phyloP scores from a whole-genome alignment of 2,113 vertebrate species.

The Sylvietta virens region DNA sequence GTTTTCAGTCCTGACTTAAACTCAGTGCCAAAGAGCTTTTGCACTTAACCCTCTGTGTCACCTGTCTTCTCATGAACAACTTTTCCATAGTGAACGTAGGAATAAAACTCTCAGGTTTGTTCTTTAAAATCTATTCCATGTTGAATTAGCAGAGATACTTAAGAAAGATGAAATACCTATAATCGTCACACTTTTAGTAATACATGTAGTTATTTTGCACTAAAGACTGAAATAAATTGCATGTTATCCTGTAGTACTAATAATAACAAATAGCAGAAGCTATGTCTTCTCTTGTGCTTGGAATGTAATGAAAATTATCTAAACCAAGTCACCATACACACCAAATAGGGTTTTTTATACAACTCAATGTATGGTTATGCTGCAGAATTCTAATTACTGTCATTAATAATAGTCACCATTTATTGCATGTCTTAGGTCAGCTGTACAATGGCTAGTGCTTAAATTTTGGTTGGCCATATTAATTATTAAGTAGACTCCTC shows the following conservation, averaged over 20 bases:
- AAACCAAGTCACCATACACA: neutral
- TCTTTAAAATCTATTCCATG: neutral
- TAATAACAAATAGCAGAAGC: neutral
- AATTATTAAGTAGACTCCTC: neutral
- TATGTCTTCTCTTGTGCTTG: neutral
- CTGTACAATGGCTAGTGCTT: neutral
- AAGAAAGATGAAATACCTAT: neutral
- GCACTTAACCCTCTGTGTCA: neutral
- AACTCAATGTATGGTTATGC: neutral
- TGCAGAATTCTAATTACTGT: neutral
- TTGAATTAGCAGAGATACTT: neutral
- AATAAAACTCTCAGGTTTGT: neutral
- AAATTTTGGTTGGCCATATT: neutral
- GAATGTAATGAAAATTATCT: neutral
- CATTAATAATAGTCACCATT: neutral
- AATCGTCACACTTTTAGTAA: neutral
- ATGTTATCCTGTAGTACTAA: neutral
- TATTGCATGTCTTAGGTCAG: neutral
- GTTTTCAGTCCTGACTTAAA: conserved; percentile 22
- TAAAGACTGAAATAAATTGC: neutral
- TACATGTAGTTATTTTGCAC: neutral
- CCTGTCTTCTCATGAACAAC: neutral
- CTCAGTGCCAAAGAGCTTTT: neutral
- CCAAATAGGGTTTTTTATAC: neutral
- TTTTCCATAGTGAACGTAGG: neutral